Evolutionary conservation across 2,113 vertebrate species (phyloP).

Genomic region (Hoplias malabaricus): DNA sequence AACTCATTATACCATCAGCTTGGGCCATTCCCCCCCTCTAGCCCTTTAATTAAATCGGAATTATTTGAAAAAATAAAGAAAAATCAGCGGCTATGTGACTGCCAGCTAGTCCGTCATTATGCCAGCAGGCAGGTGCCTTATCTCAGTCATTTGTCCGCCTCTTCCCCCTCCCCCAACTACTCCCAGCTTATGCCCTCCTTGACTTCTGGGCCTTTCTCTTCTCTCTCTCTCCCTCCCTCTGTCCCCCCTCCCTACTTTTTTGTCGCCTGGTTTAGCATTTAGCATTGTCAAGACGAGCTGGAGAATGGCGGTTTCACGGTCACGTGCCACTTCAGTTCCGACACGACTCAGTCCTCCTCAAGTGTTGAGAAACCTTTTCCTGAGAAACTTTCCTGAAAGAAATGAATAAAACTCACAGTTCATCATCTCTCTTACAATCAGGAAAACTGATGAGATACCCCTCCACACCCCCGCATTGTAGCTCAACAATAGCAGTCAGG

Average conservation of each 20-base stretch:
- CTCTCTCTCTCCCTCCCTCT: constrained; percentile 18
- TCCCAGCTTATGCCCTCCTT: constrained; percentile 49
- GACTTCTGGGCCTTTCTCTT: constrained; percentile 48
- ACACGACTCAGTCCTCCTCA: neutral
- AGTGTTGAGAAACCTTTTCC: neutral
- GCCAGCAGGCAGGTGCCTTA: constrained; percentile 66
- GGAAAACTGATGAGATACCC: constrained; percentile 38
- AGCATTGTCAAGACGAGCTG: neutral
- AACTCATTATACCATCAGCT: constrained; percentile 76
- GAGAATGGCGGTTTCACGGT: neutral
- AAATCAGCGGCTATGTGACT: constrained; percentile 68
- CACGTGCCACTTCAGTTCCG: neutral
- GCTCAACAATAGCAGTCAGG: constrained; percentile 43
- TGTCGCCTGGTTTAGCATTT: constrained; percentile 1
- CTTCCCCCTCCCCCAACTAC: constrained; percentile 11
- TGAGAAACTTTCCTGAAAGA: neutral
- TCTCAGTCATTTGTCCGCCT: constrained; percentile 39
- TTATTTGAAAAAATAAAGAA: constrained; percentile 72
- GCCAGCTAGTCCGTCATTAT: constrained; percentile 60
- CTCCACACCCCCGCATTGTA: neutral
- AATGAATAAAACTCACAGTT: constrained; percentile 20
- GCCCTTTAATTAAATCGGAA: constrained; percentile 77
- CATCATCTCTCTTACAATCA: constrained; percentile 50
- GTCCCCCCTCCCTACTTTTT: neutral
- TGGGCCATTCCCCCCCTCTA: constrained; percentile 68